These are phyloP conservation scores for Diuraphis noxia DNA, from an alignment of 1,140 invertebrate species.

Conservation along the genomic window DNA sequence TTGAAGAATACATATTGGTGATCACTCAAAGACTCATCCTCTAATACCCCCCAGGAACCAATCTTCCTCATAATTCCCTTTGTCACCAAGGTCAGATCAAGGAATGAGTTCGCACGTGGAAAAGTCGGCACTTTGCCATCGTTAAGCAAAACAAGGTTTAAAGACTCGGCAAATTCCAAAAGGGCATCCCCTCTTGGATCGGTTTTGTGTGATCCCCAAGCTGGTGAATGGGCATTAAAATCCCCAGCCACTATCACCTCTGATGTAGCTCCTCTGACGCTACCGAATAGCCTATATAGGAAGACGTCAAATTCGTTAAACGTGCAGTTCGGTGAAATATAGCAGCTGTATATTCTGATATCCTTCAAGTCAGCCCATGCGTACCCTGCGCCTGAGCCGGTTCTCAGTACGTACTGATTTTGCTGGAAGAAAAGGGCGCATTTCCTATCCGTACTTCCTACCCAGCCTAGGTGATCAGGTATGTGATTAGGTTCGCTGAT, in stretches of 20 bases:
- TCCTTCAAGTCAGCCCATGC: background rate
- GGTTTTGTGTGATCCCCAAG: background rate
- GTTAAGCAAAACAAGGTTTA: background rate
- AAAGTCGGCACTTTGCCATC: background rate
- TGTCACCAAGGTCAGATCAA: background rate
- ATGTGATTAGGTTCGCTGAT: conserved; percentile 1
- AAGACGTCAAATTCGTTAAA: background rate
- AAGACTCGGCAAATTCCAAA: background rate
- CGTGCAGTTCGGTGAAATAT: background rate
- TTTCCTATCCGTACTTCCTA: conserved; percentile 15
- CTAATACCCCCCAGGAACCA: background rate
- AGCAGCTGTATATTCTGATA: background rate
- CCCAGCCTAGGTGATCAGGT: background rate
- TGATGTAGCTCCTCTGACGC: background rate
- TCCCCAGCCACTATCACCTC: background rate
- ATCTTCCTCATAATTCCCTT: background rate
- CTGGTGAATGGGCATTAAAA: background rate
- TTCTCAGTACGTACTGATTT: background rate
- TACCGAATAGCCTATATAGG: background rate
- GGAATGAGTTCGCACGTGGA: background rate
- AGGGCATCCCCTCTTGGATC: background rate
- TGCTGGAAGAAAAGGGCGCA: background rate
- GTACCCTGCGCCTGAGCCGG: background rate
- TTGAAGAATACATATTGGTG: background rate
- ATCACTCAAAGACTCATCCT: background rate